Evolutionary conservation across 2,888 invertebrate genomes (phyloP).

Genomic region (Epicampocera succincta): DNA sequence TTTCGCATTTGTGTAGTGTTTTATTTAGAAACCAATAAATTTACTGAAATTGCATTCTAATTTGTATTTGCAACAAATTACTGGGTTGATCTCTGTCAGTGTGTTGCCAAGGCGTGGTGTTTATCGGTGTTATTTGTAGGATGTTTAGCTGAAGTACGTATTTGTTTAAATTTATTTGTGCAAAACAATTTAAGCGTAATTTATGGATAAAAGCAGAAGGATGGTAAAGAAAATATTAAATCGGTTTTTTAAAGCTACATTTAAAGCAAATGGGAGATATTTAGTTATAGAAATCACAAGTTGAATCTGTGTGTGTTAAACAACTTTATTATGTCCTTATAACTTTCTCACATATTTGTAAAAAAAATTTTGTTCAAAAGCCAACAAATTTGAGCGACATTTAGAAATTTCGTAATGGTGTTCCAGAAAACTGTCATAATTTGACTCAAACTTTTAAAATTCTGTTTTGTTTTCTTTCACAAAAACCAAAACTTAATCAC

Average conservation of each 20-base stretch:
- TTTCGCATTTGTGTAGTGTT: slow-evolving; percentile 39
- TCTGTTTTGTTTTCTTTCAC: too few relatives aligned
- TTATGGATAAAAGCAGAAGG: not conserved
- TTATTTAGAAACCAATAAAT: slow-evolving; percentile 62
- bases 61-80: slow-evolving; percentile 65
- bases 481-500: too few relatives aligned
- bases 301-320: too few relatives aligned
- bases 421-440: too few relatives aligned
- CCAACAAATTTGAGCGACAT: too few relatives aligned
- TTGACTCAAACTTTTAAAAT: too few relatives aligned
- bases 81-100: slow-evolving; percentile 48
- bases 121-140: slow-evolving; percentile 21
- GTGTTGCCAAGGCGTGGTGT: slow-evolving; percentile 37
- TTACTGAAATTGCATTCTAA: slow-evolving; percentile 67
- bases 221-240: not conserved
- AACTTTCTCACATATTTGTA: too few relatives aligned
- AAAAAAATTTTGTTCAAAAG: too few relatives aligned
- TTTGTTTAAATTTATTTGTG: slow-evolving; percentile 41
- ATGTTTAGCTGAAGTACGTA: slow-evolving; percentile 9
- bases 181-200: slow-evolving; percentile 32
- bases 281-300: too few relatives aligned
- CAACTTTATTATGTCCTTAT: too few relatives aligned
- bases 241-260: not conserved
- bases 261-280: not conserved
- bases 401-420: too few relatives aligned